Base-by-base conservation (phyloP, 2,888 invertebrate species). In the Argyra leucocephala region DNA sequence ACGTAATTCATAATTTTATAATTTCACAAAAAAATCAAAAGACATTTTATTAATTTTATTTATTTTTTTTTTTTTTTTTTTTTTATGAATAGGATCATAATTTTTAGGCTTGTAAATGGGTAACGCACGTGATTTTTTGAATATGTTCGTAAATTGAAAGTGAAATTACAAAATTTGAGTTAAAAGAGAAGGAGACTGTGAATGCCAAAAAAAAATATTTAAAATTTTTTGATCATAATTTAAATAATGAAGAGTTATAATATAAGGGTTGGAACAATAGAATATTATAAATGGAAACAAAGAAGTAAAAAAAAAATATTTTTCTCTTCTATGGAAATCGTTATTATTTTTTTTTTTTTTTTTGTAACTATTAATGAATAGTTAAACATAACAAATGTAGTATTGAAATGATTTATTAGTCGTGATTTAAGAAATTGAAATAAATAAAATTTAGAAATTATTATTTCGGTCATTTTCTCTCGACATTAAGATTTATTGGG, bases 51-150 rank as follows among this genome's bases (percentile, higher is more conserved):
- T 12, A 48, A 18, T 2, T 48, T 48, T 48, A 37, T 48, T 2
- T 48, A 48, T 18, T 15, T 12, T 15, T 48, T 3, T 31, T 10
- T 10, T 31, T 31, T 26, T 31, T 31, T 10, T 31, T 31, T 31
- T 31, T 7, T 31, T 31, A 26, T 37, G 18, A 12, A 9, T 48
- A 5, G 9, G 18, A 48, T 15, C 48, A 9, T 5, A 48, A 48
- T 48, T 48, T 48, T 48, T 48, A 15, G 48, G 48, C 9, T 3
- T 48, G 48, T n/a, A 48, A 48, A 48, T 48, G 9, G 18, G 15
- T 12, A 48, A 48, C 48, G 48, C 48, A 48, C 48, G 48, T 48
- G 48, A 48, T 48, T n/a, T n/a, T n/a, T 48, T 48, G 48, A 48
- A 48, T 48, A 18, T n/a, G n/a, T 48, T 5, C 48, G 31, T 6